Evolutionary conservation across 2,113 vertebrate genomes (phyloP).

Genomic region (Prionailurus bengalensis): DNA sequence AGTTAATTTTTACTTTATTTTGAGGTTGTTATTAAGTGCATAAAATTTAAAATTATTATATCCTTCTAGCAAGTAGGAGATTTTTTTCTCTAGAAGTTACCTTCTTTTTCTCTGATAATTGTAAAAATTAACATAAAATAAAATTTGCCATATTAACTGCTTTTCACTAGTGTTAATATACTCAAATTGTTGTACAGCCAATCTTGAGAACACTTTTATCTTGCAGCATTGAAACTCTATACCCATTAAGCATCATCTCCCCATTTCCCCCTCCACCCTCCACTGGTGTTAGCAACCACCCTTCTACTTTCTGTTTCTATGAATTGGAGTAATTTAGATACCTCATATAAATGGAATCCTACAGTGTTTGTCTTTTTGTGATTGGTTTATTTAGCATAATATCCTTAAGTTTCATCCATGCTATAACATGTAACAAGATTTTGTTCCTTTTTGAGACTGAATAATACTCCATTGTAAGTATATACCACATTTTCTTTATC

Average conservation of each 20-base stretch:
- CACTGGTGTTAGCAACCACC: no score
- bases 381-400: background rate
- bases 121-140: background rate
- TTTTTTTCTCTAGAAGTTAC: background rate
- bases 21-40: background rate
- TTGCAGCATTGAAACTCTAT: background rate
- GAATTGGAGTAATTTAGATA: background rate
- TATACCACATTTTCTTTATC: background rate
- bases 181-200: background rate
- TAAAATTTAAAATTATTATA: background rate
- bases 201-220: background rate
- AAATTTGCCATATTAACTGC: background rate
- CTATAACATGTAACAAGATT: background rate
- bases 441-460: background rate
- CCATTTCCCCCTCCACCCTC: background rate
- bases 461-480: background rate
- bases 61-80: background rate
- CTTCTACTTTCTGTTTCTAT: background rate
- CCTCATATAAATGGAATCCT: background rate
- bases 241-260: background rate
- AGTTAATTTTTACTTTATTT: background rate
- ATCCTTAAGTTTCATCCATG: background rate
- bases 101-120: background rate
- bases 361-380: background rate
- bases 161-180: background rate